Percentiles rank a stretch among this genome's conserved stretches.
phyloP scores from a whole-genome alignment of 2,888 invertebrate species.

The Sesia apiformis region DNA sequence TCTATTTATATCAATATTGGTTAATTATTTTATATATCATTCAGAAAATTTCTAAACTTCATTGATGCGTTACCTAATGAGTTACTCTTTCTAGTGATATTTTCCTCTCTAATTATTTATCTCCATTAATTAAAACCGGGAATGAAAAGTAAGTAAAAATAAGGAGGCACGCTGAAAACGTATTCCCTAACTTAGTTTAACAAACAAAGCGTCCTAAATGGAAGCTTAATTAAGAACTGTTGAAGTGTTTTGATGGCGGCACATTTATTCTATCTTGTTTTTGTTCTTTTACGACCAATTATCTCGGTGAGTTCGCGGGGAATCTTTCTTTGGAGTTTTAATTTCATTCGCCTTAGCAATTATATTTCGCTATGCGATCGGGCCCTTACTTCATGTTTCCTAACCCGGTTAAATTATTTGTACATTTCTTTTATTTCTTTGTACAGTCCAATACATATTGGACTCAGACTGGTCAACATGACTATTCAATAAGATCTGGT shows the following conservation, averaged over 20 bases:
- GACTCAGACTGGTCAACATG: no score
- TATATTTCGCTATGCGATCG: conserved; percentile 27
- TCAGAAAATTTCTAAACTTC: no score
- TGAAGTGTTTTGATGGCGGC: conserved; percentile 59
- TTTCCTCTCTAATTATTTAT: no score
- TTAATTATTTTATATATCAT: no score
- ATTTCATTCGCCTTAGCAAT: conserved; percentile 41
- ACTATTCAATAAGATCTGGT: no score
- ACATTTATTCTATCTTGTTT: conserved; percentile 63
- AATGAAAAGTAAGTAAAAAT: conserved; percentile 2
- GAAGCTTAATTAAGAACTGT: conserved; percentile 52
- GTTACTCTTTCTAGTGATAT: no score
- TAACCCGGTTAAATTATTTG: neutral
- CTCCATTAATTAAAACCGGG: neutral
- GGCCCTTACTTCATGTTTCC: neutral
- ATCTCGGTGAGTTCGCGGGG: conserved; percentile 31
- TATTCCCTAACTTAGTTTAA: conserved; percentile 3
- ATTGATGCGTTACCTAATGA: no score
- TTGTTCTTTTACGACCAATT: conserved; percentile 56
- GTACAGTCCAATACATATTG: no score
- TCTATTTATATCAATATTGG: no score
- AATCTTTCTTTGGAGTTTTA: conserved; percentile 40
- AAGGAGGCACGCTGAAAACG: neutral
- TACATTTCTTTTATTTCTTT: no score
- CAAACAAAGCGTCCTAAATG: conserved; percentile 43